These are phyloP conservation scores for Rhinogobio ventralis DNA, from an alignment of 2,797 vertebrate genomes.

Conservation along the genomic window DNA sequence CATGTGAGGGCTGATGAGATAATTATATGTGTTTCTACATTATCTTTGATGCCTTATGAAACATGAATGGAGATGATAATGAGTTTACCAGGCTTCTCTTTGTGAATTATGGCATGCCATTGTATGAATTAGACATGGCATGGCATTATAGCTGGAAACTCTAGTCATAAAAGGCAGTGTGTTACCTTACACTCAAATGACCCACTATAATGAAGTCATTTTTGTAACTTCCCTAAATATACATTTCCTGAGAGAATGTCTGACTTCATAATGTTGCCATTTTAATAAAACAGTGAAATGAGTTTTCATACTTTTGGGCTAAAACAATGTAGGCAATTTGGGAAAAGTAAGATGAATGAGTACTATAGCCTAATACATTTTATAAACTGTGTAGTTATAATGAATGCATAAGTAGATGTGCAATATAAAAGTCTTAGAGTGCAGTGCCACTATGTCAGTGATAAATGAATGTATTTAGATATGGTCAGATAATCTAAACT, in stretches of 20 bases:
- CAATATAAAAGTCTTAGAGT: slow-evolving; percentile 4
- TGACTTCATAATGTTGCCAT: slow-evolving; percentile 22
- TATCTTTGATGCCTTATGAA: slow-evolving; percentile 74
- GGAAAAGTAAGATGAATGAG: slow-evolving; percentile 1
- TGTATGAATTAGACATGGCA: neutral
- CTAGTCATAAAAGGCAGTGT: neutral
- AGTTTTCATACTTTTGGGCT: slow-evolving; percentile 7
- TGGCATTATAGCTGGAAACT: neutral
- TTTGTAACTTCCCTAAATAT: slow-evolving; percentile 9
- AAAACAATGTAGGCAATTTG: neutral
- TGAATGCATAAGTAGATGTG: neutral
- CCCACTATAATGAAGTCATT: slow-evolving; percentile 28
- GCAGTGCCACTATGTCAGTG: neutral
- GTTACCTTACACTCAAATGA: neutral
- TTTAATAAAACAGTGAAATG: slow-evolving; percentile 21
- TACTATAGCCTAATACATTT: neutral
- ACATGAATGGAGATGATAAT: slow-evolving; percentile 72
- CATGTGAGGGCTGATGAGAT: slow-evolving; percentile 56
- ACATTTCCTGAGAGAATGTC: slow-evolving; percentile 3
- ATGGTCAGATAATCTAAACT: neutral
- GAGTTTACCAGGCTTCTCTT: slow-evolving; percentile 60
- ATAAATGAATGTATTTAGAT: neutral
- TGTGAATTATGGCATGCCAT: slow-evolving; percentile 8
- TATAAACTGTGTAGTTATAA: slow-evolving; percentile 7
- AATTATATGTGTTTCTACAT: slow-evolving; percentile 68